Percentiles rank a stretch among this genome's conserved stretches.
Conservation (phyloP, 2,888 invertebrate species). For the Griposia aprilina region DNA sequence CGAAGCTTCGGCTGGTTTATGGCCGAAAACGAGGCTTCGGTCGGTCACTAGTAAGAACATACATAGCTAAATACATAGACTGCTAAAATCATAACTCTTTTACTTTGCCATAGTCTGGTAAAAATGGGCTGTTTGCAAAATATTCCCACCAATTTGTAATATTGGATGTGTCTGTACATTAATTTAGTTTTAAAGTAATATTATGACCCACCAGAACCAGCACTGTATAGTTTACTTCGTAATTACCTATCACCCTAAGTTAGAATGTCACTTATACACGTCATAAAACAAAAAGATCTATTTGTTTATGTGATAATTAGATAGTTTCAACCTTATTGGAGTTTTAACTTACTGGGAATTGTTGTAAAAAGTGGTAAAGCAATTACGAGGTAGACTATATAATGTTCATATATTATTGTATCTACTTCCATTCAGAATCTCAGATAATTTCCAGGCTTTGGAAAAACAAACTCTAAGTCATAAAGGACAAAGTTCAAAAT, state of each 20-base stretch:
- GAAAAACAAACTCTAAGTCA: background rate
- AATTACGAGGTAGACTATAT: background rate
- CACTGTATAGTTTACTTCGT: background rate
- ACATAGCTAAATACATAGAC: no score
- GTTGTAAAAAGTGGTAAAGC: background rate
- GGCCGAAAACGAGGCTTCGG: no score
- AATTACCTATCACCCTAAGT: background rate
- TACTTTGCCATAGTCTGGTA: no score
- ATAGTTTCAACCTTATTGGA: background rate
- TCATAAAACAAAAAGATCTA: background rate
- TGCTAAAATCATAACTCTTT: no score
- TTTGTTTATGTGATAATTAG: background rate
- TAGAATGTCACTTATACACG: background rate
- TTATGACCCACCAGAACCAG: background rate
- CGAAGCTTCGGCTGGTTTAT: no score
- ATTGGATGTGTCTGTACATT: no score
- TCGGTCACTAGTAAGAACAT: no score
- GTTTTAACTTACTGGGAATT: background rate
- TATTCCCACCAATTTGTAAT: background rate
- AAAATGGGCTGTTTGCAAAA: background rate
- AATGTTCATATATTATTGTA: background rate
- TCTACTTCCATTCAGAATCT: background rate
- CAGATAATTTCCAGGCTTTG: background rate
- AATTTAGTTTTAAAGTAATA: background rate
- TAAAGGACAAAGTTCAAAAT: background rate